Evolutionary conservation across 2,888 invertebrate species (phyloP), one percentile per base, ranked within the genome.

Genomic region (Lysandra coridon): DNA sequence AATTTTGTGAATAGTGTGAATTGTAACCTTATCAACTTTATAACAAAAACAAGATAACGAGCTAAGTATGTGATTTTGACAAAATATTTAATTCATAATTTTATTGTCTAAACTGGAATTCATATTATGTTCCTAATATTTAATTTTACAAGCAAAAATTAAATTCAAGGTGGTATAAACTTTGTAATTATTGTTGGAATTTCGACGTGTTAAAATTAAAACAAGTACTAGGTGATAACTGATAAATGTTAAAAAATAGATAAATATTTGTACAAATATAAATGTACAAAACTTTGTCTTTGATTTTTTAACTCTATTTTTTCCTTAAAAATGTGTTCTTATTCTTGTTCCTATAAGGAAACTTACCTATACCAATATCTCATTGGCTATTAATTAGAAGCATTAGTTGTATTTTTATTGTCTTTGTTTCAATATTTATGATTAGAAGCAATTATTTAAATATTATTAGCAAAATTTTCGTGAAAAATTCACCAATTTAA

Each of bases 401-500:
- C 23, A 23, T 23, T 23, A 23, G 23, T 23, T 23, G 23, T 23
- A 23, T 23, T 23, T 23, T 23, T 23, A 23, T 23, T 23, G 23
- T 23, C 23, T 23, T 23, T 23, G 23, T 23, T 23, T 23, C 23
- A 23, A 0, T 23, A 23, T 23, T 23, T 23, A 23, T 33, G 1
- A 69, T 69, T 33, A 14, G 30, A 33, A 64, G 30, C 30, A 69
- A 69, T 69, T 69, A 69, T 69, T 69, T 33, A 69, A 69, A 69
- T 33, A 14, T 30, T 33, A 69, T 4, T 14, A 14, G 69, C 69
- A 69, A 76, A 76, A 14, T 57, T 53, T 76, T 53, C n/a, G n/a
- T 53, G 53, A 76, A 53, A 53, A 33, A 30, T 33, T 76, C 49
- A 53, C 53, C 76, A 53, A 57, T 30, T 57, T 57, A 76, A 76